Base-by-base conservation (phyloP, 2,113 vertebrate species). In the Aplodontia rufa region DNA sequence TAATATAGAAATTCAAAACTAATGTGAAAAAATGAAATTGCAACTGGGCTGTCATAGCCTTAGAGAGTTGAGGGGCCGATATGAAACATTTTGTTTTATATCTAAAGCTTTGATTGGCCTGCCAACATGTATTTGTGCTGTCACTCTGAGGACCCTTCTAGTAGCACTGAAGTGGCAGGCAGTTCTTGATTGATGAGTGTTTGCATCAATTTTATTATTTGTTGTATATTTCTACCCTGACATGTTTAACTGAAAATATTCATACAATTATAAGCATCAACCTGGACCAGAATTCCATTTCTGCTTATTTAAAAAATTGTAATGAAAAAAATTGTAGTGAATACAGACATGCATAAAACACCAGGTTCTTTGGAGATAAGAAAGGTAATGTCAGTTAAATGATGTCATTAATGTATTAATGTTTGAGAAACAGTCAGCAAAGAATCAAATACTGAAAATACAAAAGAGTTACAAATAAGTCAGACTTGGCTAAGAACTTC, bases 141-240 rank as follows among this genome's bases (percentile, higher is more conserved):
- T 98, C 98, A 96, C 97, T 96, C 97, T 98, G 96, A 98, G 97
- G 96, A 95, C 84, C 60, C 81, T 78, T 98, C 96, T 97, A 96
- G 97, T 94, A 97, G 95, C 87, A 86, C 86, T 97, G 97, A 98
- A 97, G 98, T 98, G 97, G 97, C 98, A 98, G 97, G 97, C 97
- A 97, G 94, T 91, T 97, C 96, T 97, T 98, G 98, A 98, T 95
- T 98, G 98, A 98, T 96, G 98, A 98, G 97, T 96, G 92, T 97
- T 98, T 98, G 94, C 97, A 97, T 98, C 96, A 96, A 97, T 98
- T 98, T 98, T 98, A 98, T 98, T 98, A 98, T 98, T 98, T 98
- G 96, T 96, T 98, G 94, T 96, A 96, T 98, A 97, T 98, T 98
- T 98, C 96, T 97, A 98, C 96, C 95, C 94, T 98, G 98, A 98